phyloP scores from a whole-genome alignment of 23 tunicate genomes.

The Halocynthia aurantium region DNA sequence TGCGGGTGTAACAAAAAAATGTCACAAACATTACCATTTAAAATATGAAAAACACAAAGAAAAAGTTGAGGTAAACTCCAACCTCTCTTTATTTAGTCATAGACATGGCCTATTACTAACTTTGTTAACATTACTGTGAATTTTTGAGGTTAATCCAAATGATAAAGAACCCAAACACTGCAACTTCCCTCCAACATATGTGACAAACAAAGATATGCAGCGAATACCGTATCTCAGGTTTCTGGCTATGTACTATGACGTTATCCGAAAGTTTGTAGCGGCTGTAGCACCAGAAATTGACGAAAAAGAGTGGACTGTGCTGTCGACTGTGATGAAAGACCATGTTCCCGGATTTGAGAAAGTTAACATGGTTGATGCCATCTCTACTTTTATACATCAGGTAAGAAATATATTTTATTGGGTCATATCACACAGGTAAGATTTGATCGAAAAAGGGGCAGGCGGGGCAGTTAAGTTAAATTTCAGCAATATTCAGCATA shows the following conservation, averaged over 20 bases:
- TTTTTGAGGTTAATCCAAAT: neutral
- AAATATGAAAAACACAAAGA: constrained; percentile 13
- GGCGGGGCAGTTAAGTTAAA: too few relatives aligned
- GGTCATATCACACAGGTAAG: too few relatives aligned
- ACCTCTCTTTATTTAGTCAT: neutral
- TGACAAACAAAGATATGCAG: constrained; percentile 23
- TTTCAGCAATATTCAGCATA: too few relatives aligned
- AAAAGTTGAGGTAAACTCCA: neutral
- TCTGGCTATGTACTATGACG: constrained; percentile 39
- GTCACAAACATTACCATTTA: constrained; percentile 43
- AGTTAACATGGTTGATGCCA: constrained; percentile 60
- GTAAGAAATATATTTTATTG: neutral
- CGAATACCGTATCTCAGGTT: constrained; percentile 51
- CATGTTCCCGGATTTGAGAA: constrained; percentile 55
- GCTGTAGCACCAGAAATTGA: constrained; percentile 19
- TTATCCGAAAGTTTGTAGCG: constrained; percentile 37
- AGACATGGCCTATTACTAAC: neutral
- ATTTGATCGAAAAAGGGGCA: too few relatives aligned
- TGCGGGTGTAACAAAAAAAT: constrained; percentile 56
- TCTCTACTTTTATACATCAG: constrained; percentile 65
- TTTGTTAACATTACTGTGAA: neutral
- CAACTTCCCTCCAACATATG: constrained; percentile 39
- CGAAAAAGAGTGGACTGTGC: constrained; percentile 35
- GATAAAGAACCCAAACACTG: neutral
- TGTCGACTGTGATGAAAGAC: constrained; percentile 19